Conservation (phyloP, 2,113 vertebrate species). For the Mixornis gularis region DNA sequence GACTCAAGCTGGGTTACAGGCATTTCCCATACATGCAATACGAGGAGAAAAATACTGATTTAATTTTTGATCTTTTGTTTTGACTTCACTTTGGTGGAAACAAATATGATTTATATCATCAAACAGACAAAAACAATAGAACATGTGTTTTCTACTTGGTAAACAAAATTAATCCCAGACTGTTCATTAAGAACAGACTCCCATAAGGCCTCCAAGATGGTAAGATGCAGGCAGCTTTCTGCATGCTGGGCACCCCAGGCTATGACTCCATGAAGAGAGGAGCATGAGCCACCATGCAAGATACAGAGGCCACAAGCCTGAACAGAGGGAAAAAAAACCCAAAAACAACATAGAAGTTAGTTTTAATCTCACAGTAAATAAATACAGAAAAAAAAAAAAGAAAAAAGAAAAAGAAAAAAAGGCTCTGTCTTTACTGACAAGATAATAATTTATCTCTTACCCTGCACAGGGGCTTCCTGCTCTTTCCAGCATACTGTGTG, state of each 20-base stretch:
- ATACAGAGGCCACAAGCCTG: neutral
- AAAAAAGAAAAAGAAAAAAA: neutral
- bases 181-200: constrained; percentile 4
- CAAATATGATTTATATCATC: constrained; percentile 26
- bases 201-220: neutral
- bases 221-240: neutral
- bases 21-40: neutral
- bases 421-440: neutral
- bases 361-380: neutral
- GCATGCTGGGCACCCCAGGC: neutral
- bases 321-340: neutral
- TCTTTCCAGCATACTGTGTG: neutral
- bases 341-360: too few relatives aligned
- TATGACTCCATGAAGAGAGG: neutral
- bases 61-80: constrained; percentile 39
- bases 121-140: constrained; percentile 32
- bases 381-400: neutral
- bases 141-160: constrained; percentile 44
- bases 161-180: constrained; percentile 30
- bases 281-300: neutral
- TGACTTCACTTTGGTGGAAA: constrained; percentile 26
- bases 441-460: neutral
- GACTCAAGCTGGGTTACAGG: neutral
- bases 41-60: constrained; percentile 2
- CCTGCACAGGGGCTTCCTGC: neutral